phyloP scores from a whole-genome alignment of 2,797 vertebrate genomes.

The Microhierax caerulescens region DNA sequence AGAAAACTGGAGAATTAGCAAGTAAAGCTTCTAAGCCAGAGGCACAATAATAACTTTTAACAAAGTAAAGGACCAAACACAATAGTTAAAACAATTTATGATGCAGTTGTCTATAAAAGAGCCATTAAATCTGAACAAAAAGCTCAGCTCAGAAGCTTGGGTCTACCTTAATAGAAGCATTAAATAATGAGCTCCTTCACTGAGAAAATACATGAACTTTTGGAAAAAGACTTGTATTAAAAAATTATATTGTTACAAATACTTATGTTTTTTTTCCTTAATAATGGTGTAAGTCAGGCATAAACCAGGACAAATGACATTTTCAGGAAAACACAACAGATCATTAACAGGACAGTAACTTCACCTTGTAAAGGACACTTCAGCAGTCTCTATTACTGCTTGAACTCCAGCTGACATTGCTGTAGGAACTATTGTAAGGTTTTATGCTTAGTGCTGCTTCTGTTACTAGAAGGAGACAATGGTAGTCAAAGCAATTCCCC shows the following conservation, averaged over 20 bases:
- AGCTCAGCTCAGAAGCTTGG: not conserved
- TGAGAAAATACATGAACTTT: conserved; percentile 8
- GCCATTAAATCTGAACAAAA: not conserved
- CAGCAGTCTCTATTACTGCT: not conserved
- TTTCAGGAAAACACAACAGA: not conserved
- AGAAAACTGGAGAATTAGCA: not conserved
- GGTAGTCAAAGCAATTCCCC: not conserved
- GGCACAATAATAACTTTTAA: conserved; percentile 36
- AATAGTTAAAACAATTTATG: conserved; percentile 51
- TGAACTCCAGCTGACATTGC: conserved; percentile 4
- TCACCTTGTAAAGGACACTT: not conserved
- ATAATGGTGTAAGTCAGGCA: not conserved
- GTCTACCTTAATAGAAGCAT: conserved; percentile 13
- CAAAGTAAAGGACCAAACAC: conserved; percentile 12
- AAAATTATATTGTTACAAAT: not conserved
- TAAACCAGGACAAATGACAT: not conserved
- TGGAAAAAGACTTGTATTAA: not conserved
- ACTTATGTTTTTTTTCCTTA: not conserved
- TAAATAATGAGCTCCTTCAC: conserved; percentile 23
- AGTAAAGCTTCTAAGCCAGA: conserved; percentile 1
- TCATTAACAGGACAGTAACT: not conserved
- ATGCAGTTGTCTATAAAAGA: conserved; percentile 21
- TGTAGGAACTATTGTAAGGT: not conserved
- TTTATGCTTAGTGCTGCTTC: not conserved
- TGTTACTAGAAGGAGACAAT: not conserved